Evolutionary conservation across 2,888 invertebrate species (phyloP).

Genomic region (Orthonevra nobilis): DNA sequence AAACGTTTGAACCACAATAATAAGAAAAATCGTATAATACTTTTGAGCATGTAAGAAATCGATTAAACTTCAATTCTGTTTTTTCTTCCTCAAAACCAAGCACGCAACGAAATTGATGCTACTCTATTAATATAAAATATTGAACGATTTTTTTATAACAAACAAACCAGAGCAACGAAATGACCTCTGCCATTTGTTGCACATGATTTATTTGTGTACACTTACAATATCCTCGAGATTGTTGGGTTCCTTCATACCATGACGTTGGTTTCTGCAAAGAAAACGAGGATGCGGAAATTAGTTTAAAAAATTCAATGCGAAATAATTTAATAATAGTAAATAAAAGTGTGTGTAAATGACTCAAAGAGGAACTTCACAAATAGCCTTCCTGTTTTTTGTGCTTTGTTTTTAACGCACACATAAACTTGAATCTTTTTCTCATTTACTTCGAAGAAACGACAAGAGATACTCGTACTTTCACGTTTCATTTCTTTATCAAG

Average conservation of each 20-base stretch:
- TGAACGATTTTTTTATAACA: too few species aligned
- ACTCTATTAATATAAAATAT: too few species aligned
- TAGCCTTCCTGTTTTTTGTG: slow-evolving; percentile 32
- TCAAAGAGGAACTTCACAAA: slow-evolving; percentile 1
- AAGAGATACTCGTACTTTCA: slow-evolving; percentile 1
- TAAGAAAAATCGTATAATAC: too few species aligned
- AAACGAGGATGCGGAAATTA: neutral
- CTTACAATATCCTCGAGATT: slow-evolving; percentile 91
- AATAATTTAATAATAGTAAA: neutral
- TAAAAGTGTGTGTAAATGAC: neutral
- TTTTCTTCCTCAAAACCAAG: too few species aligned
- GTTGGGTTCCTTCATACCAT: slow-evolving; percentile 94
- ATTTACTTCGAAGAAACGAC: slow-evolving; percentile 9
- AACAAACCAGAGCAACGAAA: too few species aligned
- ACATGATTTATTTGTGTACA: too few species aligned
- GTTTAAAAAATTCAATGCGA: neutral
- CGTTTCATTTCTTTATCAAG: slow-evolving; percentile 46
- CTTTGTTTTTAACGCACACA: slow-evolving; percentile 3
- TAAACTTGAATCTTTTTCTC: slow-evolving; percentile 15
- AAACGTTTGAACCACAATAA: too few species aligned
- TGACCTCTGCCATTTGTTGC: too few species aligned
- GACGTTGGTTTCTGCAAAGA: slow-evolving; percentile 87
- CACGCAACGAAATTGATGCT: too few species aligned
- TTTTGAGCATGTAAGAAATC: too few species aligned
- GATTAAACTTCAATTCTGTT: too few species aligned